Evolutionary conservation across 1,140 invertebrate species (phyloP).

Genomic region (Zaprionus davidi): DNA sequence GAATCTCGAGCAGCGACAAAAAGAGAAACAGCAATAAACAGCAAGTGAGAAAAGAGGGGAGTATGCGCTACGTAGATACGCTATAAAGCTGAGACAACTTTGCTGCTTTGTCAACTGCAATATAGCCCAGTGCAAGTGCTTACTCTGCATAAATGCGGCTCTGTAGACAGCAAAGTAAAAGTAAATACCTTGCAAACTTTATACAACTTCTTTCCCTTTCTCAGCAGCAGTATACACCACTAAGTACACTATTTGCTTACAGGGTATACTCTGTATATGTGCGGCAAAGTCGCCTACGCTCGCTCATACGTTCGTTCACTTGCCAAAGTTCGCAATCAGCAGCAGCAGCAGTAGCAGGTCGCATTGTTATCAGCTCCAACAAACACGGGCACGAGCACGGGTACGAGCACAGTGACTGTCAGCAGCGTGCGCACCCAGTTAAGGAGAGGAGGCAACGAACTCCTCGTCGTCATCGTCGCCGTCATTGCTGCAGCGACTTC

Average conservation of each 20-base stretch:
- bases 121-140: too few relatives aligned
- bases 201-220: neutral
- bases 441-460: constrained; percentile 22
- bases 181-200: neutral
- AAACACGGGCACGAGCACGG: constrained; percentile 20
- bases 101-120: too few relatives aligned
- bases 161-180: too few relatives aligned
- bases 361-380: constrained; percentile 27
- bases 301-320: neutral
- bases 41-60: too few relatives aligned
- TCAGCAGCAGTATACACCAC: neutral
- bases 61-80: neutral
- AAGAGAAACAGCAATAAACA: neutral
- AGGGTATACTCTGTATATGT: neutral
- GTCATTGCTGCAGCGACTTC: neutral
- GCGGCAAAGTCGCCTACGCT: neutral
- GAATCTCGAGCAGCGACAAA: constrained; percentile 2
- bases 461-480: neutral
- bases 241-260: neutral
- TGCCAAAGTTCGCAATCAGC: constrained; percentile 22
- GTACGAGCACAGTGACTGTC: constrained; percentile 19
- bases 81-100: neutral
- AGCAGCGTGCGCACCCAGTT: constrained; percentile 10
- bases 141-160: too few relatives aligned
- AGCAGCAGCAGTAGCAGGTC: constrained; percentile 18